Percentiles rank a stretch among this genome's conserved stretches.
Conservation (phyloP, 2,888 invertebrate species). For the Sabellastarte sp. region DNA sequence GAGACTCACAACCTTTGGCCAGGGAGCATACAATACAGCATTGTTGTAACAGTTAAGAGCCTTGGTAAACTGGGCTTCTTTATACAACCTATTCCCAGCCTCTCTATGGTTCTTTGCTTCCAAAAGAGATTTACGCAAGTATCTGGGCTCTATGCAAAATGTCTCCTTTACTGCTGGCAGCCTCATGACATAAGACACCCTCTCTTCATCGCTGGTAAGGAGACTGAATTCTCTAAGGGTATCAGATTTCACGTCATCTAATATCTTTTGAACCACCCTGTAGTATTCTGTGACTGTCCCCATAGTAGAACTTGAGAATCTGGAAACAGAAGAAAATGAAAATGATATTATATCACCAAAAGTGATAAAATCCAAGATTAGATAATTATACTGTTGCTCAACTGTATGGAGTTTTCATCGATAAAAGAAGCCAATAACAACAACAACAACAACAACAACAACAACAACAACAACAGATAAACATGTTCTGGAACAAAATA, state of each 20-base stretch:
- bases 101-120: background rate
- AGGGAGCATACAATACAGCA: background rate
- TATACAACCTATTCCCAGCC: background rate
- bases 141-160: background rate
- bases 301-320: no score
- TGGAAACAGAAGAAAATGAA: background rate
- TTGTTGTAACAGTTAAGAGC: background rate
- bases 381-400: background rate
- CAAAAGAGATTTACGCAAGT: background rate
- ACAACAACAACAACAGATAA: no score
- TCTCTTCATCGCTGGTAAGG: conserved; percentile 33
- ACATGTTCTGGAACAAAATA: no score
- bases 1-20: background rate
- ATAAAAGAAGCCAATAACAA: no score
- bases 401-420: no score
- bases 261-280: conserved; percentile 13
- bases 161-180: conserved; percentile 31
- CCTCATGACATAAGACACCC: conserved; percentile 31
- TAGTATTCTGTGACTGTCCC: conserved; percentile 11
- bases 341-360: background rate
- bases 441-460: no score
- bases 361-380: background rate
- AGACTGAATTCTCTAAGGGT: conserved; percentile 8
- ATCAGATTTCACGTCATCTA: conserved; percentile 6
- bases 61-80: background rate